Evolutionary conservation across 2,888 invertebrate species (phyloP).

Genomic region (Morpho achilles): DNA sequence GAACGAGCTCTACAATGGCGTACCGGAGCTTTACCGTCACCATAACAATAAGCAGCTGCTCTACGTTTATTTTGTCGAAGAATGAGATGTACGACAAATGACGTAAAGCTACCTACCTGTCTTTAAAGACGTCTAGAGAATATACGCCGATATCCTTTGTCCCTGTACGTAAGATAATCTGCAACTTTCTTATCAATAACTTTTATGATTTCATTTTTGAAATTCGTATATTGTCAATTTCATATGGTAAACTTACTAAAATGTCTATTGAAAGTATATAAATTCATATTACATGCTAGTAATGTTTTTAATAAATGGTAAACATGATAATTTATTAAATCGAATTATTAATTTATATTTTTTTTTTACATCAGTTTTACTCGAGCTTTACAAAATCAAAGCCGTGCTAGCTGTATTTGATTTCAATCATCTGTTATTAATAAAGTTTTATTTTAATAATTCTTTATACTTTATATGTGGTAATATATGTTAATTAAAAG

Average conservation of each 20-base stretch:
- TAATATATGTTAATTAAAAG: not conserved
- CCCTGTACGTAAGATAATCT: no score
- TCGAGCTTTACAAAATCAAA: not conserved
- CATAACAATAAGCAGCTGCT: conserved; percentile 70
- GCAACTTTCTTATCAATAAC: no score
- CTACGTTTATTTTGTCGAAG: conserved; percentile 54
- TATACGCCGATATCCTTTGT: conserved; percentile 33
- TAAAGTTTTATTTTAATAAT: no score
- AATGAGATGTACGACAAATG: conserved; percentile 56
- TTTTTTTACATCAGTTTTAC: not conserved
- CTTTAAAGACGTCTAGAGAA: conserved; percentile 45
- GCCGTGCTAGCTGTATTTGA: not conserved
- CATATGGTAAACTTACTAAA: not conserved
- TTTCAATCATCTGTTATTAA: not conserved
- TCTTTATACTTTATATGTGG: not conserved
- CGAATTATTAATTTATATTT: conserved; percentile 2
- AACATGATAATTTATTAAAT: not conserved
- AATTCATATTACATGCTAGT: no score
- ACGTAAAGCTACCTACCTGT: conserved; percentile 60
- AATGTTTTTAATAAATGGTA: no score
- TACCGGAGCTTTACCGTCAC: conserved; percentile 66
- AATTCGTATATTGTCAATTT: conserved; percentile 41
- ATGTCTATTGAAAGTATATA: no score
- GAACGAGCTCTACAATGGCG: conserved; percentile 59
- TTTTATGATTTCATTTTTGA: conserved; percentile 34